Evolutionary conservation across 2,888 invertebrate species (phyloP), one percentile per base, ranked within the genome.

Genomic region (Keiferia lycopersicella): DNA sequence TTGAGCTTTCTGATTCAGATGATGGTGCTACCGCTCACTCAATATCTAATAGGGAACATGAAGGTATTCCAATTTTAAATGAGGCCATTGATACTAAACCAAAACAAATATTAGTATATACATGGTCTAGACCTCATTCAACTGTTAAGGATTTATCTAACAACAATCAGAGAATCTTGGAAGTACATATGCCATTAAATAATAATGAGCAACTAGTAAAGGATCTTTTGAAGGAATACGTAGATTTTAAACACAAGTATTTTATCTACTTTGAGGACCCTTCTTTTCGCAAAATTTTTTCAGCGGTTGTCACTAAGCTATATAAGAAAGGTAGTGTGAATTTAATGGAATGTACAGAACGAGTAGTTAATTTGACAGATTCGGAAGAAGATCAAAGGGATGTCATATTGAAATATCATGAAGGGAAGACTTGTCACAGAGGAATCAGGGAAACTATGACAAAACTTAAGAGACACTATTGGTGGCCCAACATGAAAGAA

Each of bases 401-500:
- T 6, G 22, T 67, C 11, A 45, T 65, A n/a, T 2, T 34, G 6
- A 61, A 67, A 63, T 64, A 67, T 50, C 68, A 65, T 48, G 64
- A 65, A 69, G 26, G 26, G 6, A 26, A 26, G 26, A 26, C 69
- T 1, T 67, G 67, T 20, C 67, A 70, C 48, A 50, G 66, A 10
- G 67, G 69, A 0, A 70, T 69, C 16, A 67, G 65, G 2, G 66
- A 70, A 66, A 70, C 67, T 0, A 1, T 66, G 2, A 22, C 18
- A 3, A 62, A 59, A 62, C 11, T 70, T 1, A 65, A 51, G 61
- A 22, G 68, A 11, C n/a, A 64, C 18, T 69, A 68, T 51, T 68
- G 26, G 8, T 70, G 66, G 65, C 26, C 30, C 0, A 70, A 67
- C 14, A 66, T 70, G 66, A 48, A 65, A 51, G 56, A 66, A 34